These are phyloP conservation scores for Meloe dianella DNA, from an alignment of 2,888 invertebrate genomes.

Conservation along the genomic window DNA sequence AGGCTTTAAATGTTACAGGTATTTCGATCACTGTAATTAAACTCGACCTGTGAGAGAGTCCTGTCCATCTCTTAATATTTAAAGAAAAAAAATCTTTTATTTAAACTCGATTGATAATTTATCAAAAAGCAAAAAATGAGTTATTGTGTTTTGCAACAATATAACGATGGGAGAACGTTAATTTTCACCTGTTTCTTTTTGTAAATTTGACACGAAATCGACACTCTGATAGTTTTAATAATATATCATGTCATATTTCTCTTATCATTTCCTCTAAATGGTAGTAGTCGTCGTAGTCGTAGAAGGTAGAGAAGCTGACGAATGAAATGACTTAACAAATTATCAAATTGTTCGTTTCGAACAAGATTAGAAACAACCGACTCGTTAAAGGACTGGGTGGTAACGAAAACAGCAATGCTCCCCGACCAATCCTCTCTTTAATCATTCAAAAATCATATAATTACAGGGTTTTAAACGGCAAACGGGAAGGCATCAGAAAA, in stretches of 20 bases:
- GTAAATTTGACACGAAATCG: slow-evolving; percentile 20
- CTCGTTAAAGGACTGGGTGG: slow-evolving; percentile 12
- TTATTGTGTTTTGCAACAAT: slow-evolving; percentile 22
- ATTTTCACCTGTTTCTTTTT: slow-evolving; percentile 29
- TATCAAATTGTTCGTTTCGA: slow-evolving; percentile 11
- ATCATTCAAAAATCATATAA: slow-evolving; percentile 20
- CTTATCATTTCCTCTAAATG: background rate
- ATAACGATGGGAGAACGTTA: slow-evolving; percentile 20
- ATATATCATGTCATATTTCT: slow-evolving; percentile 24
- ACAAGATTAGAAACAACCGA: slow-evolving; percentile 6
- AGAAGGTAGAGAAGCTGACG: background rate
- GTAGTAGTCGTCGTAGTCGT: background rate
- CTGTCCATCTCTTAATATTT: slow-evolving; percentile 3
- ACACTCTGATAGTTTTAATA: slow-evolving; percentile 27
- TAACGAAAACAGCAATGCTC: slow-evolving; percentile 12
- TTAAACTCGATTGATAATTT: slow-evolving; percentile 7
- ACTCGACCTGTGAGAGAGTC: slow-evolving; percentile 15
- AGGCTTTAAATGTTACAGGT: slow-evolving; percentile 34
- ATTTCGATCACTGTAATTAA: slow-evolving; percentile 37
- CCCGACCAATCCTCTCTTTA: slow-evolving; percentile 25
- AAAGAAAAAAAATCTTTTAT: background rate
- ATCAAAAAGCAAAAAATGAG: background rate
- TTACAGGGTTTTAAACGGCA: slow-evolving; percentile 21
- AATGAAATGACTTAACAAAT: slow-evolving; percentile 29
- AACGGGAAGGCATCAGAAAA: too few species aligned